phyloP scores from a whole-genome alignment of 2,888 invertebrate species.

The Athalia circularis region DNA sequence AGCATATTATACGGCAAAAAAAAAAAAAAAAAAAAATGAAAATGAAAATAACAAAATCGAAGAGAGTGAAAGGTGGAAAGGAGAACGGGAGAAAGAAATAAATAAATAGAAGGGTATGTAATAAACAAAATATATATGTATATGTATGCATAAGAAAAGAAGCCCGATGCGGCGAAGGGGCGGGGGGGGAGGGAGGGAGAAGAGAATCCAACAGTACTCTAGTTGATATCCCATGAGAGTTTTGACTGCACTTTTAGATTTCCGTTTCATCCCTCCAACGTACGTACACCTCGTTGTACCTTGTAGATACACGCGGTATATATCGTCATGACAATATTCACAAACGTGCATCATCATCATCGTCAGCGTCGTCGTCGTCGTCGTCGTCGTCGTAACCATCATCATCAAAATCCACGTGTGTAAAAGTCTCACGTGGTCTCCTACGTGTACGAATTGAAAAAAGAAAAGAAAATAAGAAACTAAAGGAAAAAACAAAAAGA shows the following conservation, averaged over 20 bases:
- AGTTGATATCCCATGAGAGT: constrained; percentile 70
- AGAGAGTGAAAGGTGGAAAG: background rate
- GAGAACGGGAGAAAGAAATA: background rate
- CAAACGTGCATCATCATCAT: too few relatives aligned
- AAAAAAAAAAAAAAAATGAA: background rate
- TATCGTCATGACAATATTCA: too few relatives aligned
- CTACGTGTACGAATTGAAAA: background rate
- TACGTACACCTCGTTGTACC: background rate
- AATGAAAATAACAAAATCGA: constrained; percentile 61
- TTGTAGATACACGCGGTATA: background rate
- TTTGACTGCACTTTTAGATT: constrained; percentile 55
- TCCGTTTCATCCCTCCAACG: constrained; percentile 15
- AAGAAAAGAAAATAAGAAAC: background rate
- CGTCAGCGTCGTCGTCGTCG: too few relatives aligned
- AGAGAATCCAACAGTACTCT: constrained; percentile 61
- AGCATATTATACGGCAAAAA: too few relatives aligned
- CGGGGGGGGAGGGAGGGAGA: background rate
- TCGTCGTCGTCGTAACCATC: too few relatives aligned
- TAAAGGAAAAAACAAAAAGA: background rate
- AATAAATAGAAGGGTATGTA: too few relatives aligned
- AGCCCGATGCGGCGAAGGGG: background rate
- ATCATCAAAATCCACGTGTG: too few relatives aligned
- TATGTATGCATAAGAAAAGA: background rate
- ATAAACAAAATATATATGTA: too few relatives aligned
- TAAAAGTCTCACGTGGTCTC: too few relatives aligned